A percentile compares a stretch with the other conserved stretches of the same genome.
Evolutionary conservation across 2,888 invertebrate genomes (phyloP).

Genomic region (Reticulitermes lucifugus): DNA sequence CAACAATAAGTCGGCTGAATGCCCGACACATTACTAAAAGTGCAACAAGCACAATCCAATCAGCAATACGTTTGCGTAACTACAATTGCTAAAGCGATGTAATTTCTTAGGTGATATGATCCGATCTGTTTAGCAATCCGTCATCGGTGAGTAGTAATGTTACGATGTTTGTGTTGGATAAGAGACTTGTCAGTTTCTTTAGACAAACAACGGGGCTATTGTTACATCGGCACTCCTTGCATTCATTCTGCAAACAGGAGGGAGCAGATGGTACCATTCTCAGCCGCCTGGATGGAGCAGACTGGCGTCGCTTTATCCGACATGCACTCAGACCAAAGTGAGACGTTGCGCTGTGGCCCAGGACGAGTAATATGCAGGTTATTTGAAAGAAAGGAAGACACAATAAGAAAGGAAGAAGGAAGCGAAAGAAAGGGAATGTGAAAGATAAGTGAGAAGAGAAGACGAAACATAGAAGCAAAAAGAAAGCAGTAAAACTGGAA

Average conservation of each 20-base stretch:
- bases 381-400: no score
- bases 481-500: background rate
- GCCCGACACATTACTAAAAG: no score
- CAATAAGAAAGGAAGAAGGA: background rate
- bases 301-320: background rate
- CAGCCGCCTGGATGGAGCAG: background rate
- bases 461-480: background rate
- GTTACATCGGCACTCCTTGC: conserved; percentile 7
- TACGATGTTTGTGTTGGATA: conserved; percentile 1
- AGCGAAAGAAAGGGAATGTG: background rate
- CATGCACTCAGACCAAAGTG: no score
- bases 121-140: background rate
- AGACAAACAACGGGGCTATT: conserved; percentile 11
- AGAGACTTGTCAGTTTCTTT: conserved; percentile 15
- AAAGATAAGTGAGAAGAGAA: background rate
- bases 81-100: no score
- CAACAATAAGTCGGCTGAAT: no score
- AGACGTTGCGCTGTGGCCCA: no score
- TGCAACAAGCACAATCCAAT: no score
- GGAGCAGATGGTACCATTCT: background rate
- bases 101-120: background rate
- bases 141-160: background rate
- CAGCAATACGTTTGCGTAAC: no score
- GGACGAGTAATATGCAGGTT: no score
- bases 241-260: background rate